phyloP scores from a whole-genome alignment of 2,113 vertebrate species.

The Channa argus region DNA sequence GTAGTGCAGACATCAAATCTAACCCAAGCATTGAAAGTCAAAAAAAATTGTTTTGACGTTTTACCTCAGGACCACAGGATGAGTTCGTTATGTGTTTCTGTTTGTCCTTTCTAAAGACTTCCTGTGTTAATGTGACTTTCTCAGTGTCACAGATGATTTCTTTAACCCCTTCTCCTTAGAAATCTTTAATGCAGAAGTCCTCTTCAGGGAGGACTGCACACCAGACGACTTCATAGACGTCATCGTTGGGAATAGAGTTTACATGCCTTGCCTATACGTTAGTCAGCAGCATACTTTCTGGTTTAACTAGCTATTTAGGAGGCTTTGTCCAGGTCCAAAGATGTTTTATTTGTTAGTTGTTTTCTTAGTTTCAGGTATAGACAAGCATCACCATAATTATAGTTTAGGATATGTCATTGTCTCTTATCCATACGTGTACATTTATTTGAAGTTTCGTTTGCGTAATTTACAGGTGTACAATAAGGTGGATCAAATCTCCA shows the following conservation, averaged over 20 bases:
- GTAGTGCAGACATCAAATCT: too few species aligned
- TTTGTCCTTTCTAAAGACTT: neutral
- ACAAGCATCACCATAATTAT: too few species aligned
- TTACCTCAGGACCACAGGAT: neutral
- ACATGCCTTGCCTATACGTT: conserved; percentile 98
- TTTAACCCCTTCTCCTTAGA: conserved; percentile 88
- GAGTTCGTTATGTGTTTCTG: neutral
- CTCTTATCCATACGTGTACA: neutral
- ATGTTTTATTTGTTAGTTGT: neutral
- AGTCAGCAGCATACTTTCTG: conserved; percentile 62
- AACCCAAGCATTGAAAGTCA: neutral
- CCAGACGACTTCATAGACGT: conserved; percentile 98
- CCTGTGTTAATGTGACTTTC: too few species aligned
- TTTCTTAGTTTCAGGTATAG: neutral
- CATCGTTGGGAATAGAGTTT: conserved; percentile 97
- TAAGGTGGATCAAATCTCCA: conserved; percentile 98
- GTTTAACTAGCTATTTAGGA: too few species aligned
- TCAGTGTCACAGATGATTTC: conserved; percentile 14
- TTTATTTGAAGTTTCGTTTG: neutral
- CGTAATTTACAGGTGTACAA: conserved; percentile 91
- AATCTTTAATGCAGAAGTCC: conserved; percentile 98
- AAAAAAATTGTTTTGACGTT: neutral
- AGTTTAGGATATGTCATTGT: too few species aligned
- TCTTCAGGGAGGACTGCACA: conserved; percentile 95
- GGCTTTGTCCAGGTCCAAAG: neutral